Evolutionary conservation across 2,888 invertebrate genomes (phyloP).

Genomic region (Lasioglossum villosulum): DNA sequence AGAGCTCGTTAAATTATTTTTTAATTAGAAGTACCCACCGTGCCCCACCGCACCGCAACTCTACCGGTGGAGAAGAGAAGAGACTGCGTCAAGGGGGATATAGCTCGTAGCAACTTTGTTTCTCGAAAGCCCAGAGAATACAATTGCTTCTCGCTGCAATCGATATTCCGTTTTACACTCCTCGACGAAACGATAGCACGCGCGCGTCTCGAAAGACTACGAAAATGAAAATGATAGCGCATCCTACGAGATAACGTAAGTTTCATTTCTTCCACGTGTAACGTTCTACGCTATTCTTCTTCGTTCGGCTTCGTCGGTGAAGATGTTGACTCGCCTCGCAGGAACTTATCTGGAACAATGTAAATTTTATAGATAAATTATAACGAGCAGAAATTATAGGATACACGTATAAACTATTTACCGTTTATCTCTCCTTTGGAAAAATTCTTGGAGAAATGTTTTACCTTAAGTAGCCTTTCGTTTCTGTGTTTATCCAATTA

Average conservation of each 20-base stretch:
- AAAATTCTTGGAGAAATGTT: too few species aligned
- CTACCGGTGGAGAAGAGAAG: neutral
- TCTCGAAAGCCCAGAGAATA: neutral
- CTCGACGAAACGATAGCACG: neutral
- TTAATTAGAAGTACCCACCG: slow-evolving; percentile 13
- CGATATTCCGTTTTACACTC: neutral
- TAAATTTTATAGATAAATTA: too few species aligned
- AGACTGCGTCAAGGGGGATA: neutral
- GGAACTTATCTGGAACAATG: too few species aligned
- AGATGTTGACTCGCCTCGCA: too few species aligned
- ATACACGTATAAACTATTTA: neutral
- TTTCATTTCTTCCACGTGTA: too few species aligned
- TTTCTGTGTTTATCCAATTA: too few species aligned
- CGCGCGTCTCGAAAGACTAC: neutral
- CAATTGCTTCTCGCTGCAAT: neutral
- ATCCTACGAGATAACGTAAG: neutral
- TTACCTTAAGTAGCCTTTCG: too few species aligned
- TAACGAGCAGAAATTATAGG: neutral
- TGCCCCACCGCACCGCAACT: neutral
- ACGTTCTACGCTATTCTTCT: too few species aligned
- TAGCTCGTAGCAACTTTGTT: neutral
- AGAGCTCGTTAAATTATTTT: slow-evolving; percentile 23
- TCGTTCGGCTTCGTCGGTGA: too few species aligned
- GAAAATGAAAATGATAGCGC: neutral
- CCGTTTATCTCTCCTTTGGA: too few species aligned